Evolutionary conservation across 2,888 invertebrate genomes (phyloP).

Genomic region (Saturnia pavonia): DNA sequence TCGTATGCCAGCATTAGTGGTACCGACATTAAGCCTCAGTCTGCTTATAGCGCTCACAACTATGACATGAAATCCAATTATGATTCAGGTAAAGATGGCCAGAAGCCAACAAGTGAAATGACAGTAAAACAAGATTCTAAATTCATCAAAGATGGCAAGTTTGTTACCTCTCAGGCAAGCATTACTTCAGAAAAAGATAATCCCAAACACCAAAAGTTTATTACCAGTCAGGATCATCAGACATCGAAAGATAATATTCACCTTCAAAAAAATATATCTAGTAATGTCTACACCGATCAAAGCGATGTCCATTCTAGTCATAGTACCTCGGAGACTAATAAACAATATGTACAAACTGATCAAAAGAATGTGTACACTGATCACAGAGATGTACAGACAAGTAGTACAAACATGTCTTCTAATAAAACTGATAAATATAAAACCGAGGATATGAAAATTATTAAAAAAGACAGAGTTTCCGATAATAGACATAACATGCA

Average conservation of each 20-base stretch:
- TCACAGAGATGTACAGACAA: conserved; percentile 28
- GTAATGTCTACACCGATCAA: conserved; percentile 5
- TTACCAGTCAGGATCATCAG: conserved; percentile 54
- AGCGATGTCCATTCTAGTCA: conserved; percentile 5
- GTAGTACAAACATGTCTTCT: conserved; percentile 22
- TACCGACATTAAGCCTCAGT: conserved; percentile 81
- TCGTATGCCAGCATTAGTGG: conserved; percentile 78
- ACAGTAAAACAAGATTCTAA: conserved; percentile 65
- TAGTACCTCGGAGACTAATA: background rate
- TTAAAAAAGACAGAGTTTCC: conserved; percentile 44
- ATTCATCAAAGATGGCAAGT: conserved; percentile 69
- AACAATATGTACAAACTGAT: conserved; percentile 10
- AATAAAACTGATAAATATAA: conserved; percentile 41
- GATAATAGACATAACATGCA: conserved; percentile 56
- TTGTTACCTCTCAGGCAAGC: conserved; percentile 64
- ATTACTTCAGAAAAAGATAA: conserved; percentile 69
- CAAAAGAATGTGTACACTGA: conserved; percentile 14
- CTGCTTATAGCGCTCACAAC: conserved; percentile 77
- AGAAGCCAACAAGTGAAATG: conserved; percentile 67
- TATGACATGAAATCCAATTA: conserved; percentile 80
- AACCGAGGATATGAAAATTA: conserved; percentile 41
- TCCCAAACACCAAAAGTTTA: conserved; percentile 60
- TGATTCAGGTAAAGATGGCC: conserved; percentile 80
- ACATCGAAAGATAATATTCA: conserved; percentile 39
- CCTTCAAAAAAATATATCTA: conserved; percentile 31